Evolutionary conservation across 2,113 vertebrate species (phyloP), one percentile per base, ranked within the genome.

Genomic region (Chlorodrepanis virens): DNA sequence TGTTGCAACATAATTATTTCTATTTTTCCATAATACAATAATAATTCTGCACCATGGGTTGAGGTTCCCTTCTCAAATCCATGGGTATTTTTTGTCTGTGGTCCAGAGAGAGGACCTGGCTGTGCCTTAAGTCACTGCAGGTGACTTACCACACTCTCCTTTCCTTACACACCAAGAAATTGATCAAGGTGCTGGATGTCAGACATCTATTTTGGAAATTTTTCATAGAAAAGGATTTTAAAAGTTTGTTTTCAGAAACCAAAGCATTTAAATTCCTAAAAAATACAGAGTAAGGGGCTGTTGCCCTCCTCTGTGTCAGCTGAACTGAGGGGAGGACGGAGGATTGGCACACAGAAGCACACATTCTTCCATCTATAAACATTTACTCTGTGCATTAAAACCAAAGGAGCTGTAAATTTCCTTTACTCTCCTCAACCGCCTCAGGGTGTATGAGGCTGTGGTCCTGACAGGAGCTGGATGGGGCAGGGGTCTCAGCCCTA

Each of bases 381-480:
- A 13, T n/a, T 47, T 53, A 24, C 16, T 39, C 42, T 54, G 24
- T 20, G n/a, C 47, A 25, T 44, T 85, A 56, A 87, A 84, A 84
- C 11, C 20, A 42, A 63, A 75, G 12, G 70, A 49, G 37, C 19
- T 1, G 1, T 71, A 56, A 29, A 27, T 39, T 67, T 59, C 33
- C 49, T 69, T 49, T 67, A 10, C 17, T 75, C 12, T 33, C 11
- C 37, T 72, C 81, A 87, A 24, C 2, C 14, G 4, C 4, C 14
- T 10, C 42, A 13, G n/a, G 42, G 24, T 0, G 0, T 49, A 42
- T 0, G 0, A 67, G 35, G 28, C 37, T 37, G 54, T n/a, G 50
- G 27, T 40, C 11, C 39, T 60, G 35, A 23, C 7, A 47, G 28
- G 37, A 83, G 18, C 21, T 33, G 59, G 37, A 33, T 42, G 29